phyloP scores from a whole-genome alignment of 1,140 invertebrate genomes.

The Yoshiicerus persimilis region DNA sequence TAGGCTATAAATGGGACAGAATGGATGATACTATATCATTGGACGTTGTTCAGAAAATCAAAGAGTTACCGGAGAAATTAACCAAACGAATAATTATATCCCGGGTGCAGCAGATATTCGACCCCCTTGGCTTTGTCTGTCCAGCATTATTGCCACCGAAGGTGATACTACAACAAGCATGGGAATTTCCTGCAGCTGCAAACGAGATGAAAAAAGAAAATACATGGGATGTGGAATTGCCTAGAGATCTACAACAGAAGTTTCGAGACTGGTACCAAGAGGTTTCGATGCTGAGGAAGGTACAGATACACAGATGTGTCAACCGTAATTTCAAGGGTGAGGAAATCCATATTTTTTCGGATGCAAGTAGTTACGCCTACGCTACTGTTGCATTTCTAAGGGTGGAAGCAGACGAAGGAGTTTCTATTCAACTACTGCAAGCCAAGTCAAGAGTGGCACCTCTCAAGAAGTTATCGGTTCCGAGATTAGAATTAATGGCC shows the following conservation, averaged over 20 bases:
- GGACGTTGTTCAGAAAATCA: background rate
- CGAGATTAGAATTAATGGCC: slow-evolving; percentile 27
- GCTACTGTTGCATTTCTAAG: background rate
- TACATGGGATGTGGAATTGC: too few species aligned
- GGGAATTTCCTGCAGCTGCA: background rate
- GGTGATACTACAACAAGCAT: background rate
- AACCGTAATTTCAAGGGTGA: background rate
- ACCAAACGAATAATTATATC: background rate
- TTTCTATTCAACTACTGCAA: background rate
- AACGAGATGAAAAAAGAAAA: too few species aligned
- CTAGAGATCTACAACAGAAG: too few species aligned
- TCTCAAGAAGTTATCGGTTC: slow-evolving; percentile 18
- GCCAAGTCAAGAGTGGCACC: slow-evolving; percentile 27
- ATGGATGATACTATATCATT: slow-evolving; percentile 34
- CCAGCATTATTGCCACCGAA: background rate
- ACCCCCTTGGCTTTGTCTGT: background rate
- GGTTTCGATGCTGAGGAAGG: too few species aligned
- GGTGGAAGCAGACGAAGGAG: background rate
- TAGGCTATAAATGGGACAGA: slow-evolving; percentile 48
- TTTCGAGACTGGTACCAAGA: too few species aligned
- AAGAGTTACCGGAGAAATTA: background rate
- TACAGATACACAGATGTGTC: background rate
- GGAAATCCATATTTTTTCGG: background rate
- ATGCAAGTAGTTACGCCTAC: background rate
- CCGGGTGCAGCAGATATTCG: background rate